A percentile compares a stretch with the other conserved stretches of the same genome.
Evolutionary conservation across 35 echinoderm and acorn worm genomes (phyloP).

Genomic region (Apostichopus japonicus): DNA sequence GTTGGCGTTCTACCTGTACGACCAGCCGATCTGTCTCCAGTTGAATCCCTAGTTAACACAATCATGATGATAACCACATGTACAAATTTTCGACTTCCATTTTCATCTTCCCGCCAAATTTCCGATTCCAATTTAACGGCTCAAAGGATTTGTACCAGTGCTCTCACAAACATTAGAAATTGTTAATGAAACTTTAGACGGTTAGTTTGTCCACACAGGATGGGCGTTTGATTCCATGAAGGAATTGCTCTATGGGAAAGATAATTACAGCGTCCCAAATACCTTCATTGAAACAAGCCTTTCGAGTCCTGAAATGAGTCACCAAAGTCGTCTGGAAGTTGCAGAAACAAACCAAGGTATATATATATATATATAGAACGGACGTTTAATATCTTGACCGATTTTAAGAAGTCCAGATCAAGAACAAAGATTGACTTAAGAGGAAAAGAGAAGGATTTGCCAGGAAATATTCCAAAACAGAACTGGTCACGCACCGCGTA

Average conservation of each 20-base stretch:
- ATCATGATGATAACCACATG: conserved; percentile 41
- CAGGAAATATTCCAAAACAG: conserved; percentile 7
- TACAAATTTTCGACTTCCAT: conserved; percentile 16
- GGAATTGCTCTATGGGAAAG: neutral
- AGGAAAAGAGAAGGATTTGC: neutral
- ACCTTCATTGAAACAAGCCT: neutral
- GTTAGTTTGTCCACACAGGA: conserved; percentile 62
- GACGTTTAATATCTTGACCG: conserved; percentile 22
- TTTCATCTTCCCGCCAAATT: conserved; percentile 61
- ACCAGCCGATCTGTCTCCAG: conserved; percentile 39
- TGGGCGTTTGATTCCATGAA: conserved; percentile 29
- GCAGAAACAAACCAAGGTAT: neutral
- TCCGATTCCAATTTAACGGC: conserved; percentile 63
- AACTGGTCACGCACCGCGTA: neutral
- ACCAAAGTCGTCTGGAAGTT: neutral
- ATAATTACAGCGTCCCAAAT: conserved; percentile 34
- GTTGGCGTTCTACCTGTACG: conserved; percentile 9
- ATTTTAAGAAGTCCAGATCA: neutral
- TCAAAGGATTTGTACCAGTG: conserved; percentile 60
- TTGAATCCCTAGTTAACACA: neutral
- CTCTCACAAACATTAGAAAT: conserved; percentile 51
- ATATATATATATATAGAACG: neutral
- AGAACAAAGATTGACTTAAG: neutral
- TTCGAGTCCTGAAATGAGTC: conserved; percentile 20
- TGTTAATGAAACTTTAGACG: conserved; percentile 52